Base-by-base conservation (phyloP, 2,113 vertebrate species). In the Columba livia region DNA sequence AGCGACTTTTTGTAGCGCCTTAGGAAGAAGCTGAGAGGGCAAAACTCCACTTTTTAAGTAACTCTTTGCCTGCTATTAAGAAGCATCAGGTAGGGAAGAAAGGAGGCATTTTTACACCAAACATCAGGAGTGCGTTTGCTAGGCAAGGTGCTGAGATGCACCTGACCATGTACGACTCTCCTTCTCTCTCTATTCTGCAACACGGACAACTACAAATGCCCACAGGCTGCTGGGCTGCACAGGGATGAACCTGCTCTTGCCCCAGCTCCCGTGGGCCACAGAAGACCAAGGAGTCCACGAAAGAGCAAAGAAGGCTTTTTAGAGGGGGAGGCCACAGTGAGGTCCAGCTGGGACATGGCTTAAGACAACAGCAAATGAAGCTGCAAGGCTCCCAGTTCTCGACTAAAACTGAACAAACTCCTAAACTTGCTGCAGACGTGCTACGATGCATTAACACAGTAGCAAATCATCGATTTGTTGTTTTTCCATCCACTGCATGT, bases 131-230 rank as follows among this genome's bases (percentile, higher is more conserved):
- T 1, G 6, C 19, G 10, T 54, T 56, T 42, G 66, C 47, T 11
- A 32, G 31, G 21, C 40, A 42, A 20, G 15, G 50, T 12, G 6
- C 50, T 47, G 65, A 44, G 34, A 29, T n/a, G 18, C 40, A 23
- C 40, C 31, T 12, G 21, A 51, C 26, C 0, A 1, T 5, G 13
- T 47, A 72, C 0, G 1, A 31, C 10, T 10, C 44, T 47, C 18
- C n/a, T 8, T 1, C 42, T 44, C n/a, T 40, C 42, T 34, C 25
- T 32, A 14, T 38, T 19, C 42, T 19, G 24, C 61, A 26, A 24
- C 10, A 19, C 29, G 5, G 14, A 21, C 57, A 60, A 56, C 40
- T 9, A 26, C 58, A 61, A 40, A 21, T 3, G 12, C 9, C n/a
- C 32, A 4, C 18, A 48, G 57, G 23, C 80, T 26, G 28, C 1